Conservation (phyloP, 2,888 invertebrate genomes). For the Netelia fuscicornis region DNA sequence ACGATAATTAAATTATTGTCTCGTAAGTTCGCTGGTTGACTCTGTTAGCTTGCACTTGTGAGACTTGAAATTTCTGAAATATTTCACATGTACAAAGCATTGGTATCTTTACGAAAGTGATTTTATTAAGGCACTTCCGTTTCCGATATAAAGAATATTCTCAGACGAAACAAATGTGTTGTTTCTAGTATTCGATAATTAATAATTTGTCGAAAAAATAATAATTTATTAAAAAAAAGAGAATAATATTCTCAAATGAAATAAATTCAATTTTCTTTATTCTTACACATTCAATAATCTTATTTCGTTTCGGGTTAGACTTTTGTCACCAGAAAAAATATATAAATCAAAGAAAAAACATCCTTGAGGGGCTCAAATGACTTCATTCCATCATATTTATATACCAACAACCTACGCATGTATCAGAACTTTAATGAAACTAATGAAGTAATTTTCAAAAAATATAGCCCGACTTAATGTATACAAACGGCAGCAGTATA, state of each 20-base stretch:
- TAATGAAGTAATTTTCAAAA: constrained; percentile 3
- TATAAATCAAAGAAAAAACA: background rate
- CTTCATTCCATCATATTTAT: background rate
- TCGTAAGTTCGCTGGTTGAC: background rate
- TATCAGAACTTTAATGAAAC: background rate
- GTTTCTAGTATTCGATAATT: too few relatives aligned
- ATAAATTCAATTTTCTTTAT: too few relatives aligned
- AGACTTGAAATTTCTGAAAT: background rate
- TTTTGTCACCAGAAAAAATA: background rate
- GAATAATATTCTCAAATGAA: too few relatives aligned
- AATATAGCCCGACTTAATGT: constrained; percentile 6
- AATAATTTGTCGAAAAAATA: too few relatives aligned
- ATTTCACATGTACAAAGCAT: too few relatives aligned
- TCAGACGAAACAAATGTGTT: too few relatives aligned
- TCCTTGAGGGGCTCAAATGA: background rate
- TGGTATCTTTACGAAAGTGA: too few relatives aligned
- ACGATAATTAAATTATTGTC: background rate
- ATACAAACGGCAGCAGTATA: constrained; percentile 16
- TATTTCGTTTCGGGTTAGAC: too few relatives aligned
- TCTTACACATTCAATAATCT: too few relatives aligned
- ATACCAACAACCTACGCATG: background rate
- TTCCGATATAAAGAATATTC: too few relatives aligned
- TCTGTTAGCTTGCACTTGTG: background rate
- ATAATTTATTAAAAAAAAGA: too few relatives aligned
- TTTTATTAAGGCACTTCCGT: too few relatives aligned